phyloP scores from a whole-genome alignment of 2,888 invertebrate species.

The Suillia variegata region DNA sequence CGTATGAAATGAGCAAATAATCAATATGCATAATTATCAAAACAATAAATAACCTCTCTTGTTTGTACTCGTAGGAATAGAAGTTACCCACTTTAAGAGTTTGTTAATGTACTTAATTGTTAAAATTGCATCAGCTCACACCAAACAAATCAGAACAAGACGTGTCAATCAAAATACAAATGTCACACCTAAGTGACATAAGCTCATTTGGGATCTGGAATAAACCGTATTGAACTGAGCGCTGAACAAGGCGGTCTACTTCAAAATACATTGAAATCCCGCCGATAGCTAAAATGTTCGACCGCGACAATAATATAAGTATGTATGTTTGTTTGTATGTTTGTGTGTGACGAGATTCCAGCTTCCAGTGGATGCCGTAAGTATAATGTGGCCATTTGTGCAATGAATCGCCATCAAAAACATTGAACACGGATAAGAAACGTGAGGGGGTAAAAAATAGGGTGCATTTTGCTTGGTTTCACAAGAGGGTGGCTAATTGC shows the following conservation, averaged over 20 bases:
- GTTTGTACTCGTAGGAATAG: too few relatives aligned
- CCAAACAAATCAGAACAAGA: slow-evolving; percentile 36
- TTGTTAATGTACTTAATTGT: slow-evolving; percentile 37
- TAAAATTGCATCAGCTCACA: slow-evolving; percentile 40
- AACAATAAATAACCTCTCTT: too few relatives aligned
- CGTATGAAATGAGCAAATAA: too few relatives aligned
- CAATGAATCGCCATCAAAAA: neutral
- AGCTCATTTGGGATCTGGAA: slow-evolving; percentile 58
- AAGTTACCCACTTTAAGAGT: too few relatives aligned
- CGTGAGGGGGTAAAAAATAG: too few relatives aligned
- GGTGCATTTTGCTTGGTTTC: too few relatives aligned
- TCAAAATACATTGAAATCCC: slow-evolving; percentile 47
- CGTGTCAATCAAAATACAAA: slow-evolving; percentile 56
- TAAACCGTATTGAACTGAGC: too few relatives aligned
- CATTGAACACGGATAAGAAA: slow-evolving; percentile 2
- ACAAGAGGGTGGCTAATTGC: slow-evolving; percentile 53
- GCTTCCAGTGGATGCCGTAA: too few relatives aligned
- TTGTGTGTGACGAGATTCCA: too few relatives aligned
- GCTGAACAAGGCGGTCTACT: slow-evolving; percentile 41
- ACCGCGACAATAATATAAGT: slow-evolving; percentile 39
- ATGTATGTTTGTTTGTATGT: too few relatives aligned
- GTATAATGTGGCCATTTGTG: too few relatives aligned
- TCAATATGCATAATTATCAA: too few relatives aligned
- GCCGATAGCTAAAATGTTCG: slow-evolving; percentile 52
- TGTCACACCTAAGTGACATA: slow-evolving; percentile 57